Evolutionary conservation across 2,113 vertebrate genomes (phyloP).

Genomic region (Phyllopteryx taeniolatus): DNA sequence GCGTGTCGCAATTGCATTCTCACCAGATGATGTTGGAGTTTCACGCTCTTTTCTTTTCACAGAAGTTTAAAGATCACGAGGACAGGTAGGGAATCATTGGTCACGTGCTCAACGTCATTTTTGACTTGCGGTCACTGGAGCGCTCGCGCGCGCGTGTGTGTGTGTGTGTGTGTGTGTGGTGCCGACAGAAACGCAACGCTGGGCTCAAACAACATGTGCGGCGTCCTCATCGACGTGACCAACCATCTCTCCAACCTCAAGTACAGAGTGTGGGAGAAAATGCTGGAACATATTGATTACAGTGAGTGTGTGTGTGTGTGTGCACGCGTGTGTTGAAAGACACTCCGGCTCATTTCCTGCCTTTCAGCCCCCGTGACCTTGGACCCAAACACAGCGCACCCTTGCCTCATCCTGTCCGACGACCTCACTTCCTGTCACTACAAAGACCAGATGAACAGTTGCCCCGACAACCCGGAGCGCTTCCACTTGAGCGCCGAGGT

Average conservation of each 20-base stretch:
- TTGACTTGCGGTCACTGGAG: background rate
- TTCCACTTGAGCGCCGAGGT: constrained; percentile 73
- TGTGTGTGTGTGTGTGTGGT: constrained; percentile 10
- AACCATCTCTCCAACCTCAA: constrained; percentile 69
- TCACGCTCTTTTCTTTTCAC: constrained; percentile 6
- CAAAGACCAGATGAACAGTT: constrained; percentile 33
- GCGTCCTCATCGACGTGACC: constrained; percentile 61
- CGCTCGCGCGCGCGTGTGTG: background rate
- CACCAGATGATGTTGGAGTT: background rate
- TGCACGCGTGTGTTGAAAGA: background rate
- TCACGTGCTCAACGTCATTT: background rate
- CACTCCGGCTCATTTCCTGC: constrained; percentile 22
- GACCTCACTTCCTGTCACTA: constrained; percentile 69
- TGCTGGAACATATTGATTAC: constrained; percentile 56
- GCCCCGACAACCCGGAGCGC: constrained; percentile 73
- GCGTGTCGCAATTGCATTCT: background rate
- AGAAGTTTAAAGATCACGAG: constrained; percentile 68
- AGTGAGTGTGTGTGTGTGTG: constrained; percentile 52
- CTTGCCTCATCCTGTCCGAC: constrained; percentile 71
- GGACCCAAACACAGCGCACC: constrained; percentile 75
- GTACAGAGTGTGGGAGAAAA: constrained; percentile 69
- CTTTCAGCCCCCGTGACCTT: constrained; percentile 68
- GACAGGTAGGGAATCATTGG: constrained; percentile 46
- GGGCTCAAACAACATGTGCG: constrained; percentile 46
- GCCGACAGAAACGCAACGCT: constrained; percentile 41